Percentiles rank a stretch among this genome's conserved stretches.
These are phyloP conservation scores for Neodiprion virginianus DNA, from an alignment of 1,140 invertebrate species.

Conservation along the genomic window DNA sequence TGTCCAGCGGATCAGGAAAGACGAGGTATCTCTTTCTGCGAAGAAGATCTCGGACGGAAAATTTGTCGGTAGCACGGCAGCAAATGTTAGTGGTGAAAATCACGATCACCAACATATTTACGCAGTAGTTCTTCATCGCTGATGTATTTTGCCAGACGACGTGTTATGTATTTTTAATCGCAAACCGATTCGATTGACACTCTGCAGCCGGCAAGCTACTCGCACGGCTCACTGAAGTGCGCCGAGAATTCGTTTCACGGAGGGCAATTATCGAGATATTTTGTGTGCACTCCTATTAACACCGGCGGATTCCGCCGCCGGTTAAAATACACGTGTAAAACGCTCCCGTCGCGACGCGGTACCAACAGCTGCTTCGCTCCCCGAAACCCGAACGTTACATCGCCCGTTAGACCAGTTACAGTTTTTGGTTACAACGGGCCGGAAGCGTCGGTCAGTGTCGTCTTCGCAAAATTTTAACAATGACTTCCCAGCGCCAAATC, in stretches of 20 bases:
- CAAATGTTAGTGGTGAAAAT: neutral
- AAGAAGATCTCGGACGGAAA: conserved; percentile 25
- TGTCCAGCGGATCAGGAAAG: conserved; percentile 44
- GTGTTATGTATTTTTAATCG: too few species aligned
- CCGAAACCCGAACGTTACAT: neutral
- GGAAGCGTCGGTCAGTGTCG: neutral
- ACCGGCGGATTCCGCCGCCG: neutral
- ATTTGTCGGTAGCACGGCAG: neutral
- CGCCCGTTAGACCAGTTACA: neutral
- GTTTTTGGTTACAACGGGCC: neutral
- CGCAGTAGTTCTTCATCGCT: neutral
- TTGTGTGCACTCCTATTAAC: conserved; percentile 40
- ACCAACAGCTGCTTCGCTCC: neutral
- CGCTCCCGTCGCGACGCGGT: neutral
- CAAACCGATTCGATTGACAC: too few species aligned
- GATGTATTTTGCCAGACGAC: neutral
- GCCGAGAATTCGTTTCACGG: neutral
- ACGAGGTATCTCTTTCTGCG: conserved; percentile 40
- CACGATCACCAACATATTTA: neutral
- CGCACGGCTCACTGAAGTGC: too few species aligned
- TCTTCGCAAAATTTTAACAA: neutral
- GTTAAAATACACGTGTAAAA: too few species aligned
- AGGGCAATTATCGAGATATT: conserved; percentile 34
- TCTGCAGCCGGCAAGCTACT: too few species aligned
- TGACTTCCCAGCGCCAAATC: neutral